These are phyloP conservation scores for Steinernema scapterisci DNA, from an alignment of 2,888 invertebrate genomes.

Conservation along the genomic window DNA sequence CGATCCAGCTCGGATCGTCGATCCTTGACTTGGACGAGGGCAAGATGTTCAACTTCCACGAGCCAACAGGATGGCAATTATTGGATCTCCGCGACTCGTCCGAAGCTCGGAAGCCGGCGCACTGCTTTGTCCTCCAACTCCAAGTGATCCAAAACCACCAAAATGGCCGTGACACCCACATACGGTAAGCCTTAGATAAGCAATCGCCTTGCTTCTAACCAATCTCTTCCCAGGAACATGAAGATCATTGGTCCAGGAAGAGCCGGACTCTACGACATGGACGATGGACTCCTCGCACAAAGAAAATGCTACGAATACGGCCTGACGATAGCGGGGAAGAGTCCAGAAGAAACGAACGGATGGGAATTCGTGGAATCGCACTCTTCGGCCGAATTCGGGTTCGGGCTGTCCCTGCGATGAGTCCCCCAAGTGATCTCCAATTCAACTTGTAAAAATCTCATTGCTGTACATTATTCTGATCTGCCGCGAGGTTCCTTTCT, in stretches of 20 bases:
- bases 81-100: constrained; percentile 53
- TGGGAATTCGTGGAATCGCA: background rate
- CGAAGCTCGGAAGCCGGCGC: constrained; percentile 73
- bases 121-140: constrained; percentile 94
- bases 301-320: background rate
- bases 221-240: background rate
- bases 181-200: background rate
- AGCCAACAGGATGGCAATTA: constrained; percentile 91
- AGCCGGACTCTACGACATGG: background rate
- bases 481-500: background rate
- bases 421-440: background rate
- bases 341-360: background rate
- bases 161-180: constrained; percentile 28
- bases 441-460: background rate
- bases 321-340: background rate
- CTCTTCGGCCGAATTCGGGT: constrained; percentile 3
- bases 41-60: constrained; percentile 70
- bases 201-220: background rate
- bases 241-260: constrained; percentile 20
- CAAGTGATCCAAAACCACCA: constrained; percentile 84
- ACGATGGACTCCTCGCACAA: background rate
- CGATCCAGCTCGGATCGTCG: constrained; percentile 52
- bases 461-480: background rate
- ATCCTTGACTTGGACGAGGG: constrained; percentile 56
- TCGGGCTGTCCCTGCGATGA: constrained; percentile 10